phyloP scores from a whole-genome alignment of 37 sponge, comb jelly and placozoan species.

The Axinella damicornis region DNA sequence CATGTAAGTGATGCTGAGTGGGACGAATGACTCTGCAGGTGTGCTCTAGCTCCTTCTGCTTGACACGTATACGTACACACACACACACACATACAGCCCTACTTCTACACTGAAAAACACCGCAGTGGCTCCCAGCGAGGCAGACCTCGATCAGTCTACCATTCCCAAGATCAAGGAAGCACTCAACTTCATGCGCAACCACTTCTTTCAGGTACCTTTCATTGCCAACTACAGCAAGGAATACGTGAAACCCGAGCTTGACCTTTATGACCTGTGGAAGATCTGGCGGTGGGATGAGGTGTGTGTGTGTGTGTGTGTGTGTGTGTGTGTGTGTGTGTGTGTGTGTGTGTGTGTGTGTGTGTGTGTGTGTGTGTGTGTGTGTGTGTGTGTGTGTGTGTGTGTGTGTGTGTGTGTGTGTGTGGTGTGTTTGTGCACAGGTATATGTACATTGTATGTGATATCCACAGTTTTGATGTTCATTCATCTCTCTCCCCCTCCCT shows the following conservation, averaged over 20 bases:
- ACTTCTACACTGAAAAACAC: conserved; percentile 13
- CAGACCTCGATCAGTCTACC: conserved; percentile 45
- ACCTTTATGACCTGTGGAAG: too few relatives aligned
- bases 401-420: conserved; percentile 6
- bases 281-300: conserved; percentile 76
- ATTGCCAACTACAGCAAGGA: conserved; percentile 92
- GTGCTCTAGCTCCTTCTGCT: too few relatives aligned
- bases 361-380: conserved; percentile 6
- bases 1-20: too few relatives aligned
- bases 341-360: conserved; percentile 6
- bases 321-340: conserved; percentile 6
- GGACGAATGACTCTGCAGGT: too few relatives aligned
- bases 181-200: conserved; percentile 89
- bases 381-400: conserved; percentile 6
- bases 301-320: too few relatives aligned
- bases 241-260: conserved; percentile 75
- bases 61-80: too few relatives aligned
- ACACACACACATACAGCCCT: too few relatives aligned
- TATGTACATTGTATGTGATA: too few relatives aligned
- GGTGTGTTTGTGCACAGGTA: too few relatives aligned
- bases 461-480: too few relatives aligned
- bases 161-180: conserved; percentile 90
- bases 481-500: too few relatives aligned
- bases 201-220: conserved; percentile 92
- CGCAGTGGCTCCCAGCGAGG: not conserved